phyloP scores from a whole-genome alignment of 2,888 invertebrate species.

The Plagodis dolabraria region DNA sequence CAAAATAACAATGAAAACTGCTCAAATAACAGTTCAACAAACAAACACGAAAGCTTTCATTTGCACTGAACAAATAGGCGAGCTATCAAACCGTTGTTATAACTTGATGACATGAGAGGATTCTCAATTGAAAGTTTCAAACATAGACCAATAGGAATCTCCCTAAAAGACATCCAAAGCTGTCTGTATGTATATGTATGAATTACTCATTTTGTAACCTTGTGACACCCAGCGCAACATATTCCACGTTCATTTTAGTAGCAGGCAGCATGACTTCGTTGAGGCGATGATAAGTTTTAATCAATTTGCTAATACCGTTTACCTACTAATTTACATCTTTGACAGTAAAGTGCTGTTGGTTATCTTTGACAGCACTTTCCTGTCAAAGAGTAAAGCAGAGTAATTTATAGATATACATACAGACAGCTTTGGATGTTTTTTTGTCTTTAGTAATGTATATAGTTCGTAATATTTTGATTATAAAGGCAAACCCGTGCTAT shows the following conservation, averaged over 20 bases:
- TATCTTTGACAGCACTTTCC: slow-evolving; percentile 48
- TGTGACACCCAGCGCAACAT: too few relatives aligned
- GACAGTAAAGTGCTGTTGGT: slow-evolving; percentile 33
- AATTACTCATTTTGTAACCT: too few relatives aligned
- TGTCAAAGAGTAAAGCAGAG: too few relatives aligned
- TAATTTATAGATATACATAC: too few relatives aligned
- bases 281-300: slow-evolving; percentile 52
- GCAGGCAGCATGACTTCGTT: slow-evolving; percentile 9
- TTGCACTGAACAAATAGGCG: slow-evolving; percentile 9
- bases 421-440: too few relatives aligned
- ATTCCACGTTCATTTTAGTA: slow-evolving; percentile 17
- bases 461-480: too few relatives aligned
- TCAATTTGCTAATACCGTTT: slow-evolving; percentile 50
- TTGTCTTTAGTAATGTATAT: too few relatives aligned
- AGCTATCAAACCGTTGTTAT: slow-evolving; percentile 17
- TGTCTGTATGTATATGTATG: too few relatives aligned
- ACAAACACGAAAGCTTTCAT: not conserved
- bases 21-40: not conserved
- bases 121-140: slow-evolving; percentile 42
- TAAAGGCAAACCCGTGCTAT: too few relatives aligned
- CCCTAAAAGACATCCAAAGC: slow-evolving; percentile 13
- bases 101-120: slow-evolving; percentile 21
- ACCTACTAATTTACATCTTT: slow-evolving; percentile 42
- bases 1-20: too few relatives aligned
- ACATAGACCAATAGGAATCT: slow-evolving; percentile 46